A percentile compares a stretch with the other conserved stretches of the same genome.
phyloP scores from a whole-genome alignment of 2,113 vertebrate species.

The Microcebus lehilahytsara region DNA sequence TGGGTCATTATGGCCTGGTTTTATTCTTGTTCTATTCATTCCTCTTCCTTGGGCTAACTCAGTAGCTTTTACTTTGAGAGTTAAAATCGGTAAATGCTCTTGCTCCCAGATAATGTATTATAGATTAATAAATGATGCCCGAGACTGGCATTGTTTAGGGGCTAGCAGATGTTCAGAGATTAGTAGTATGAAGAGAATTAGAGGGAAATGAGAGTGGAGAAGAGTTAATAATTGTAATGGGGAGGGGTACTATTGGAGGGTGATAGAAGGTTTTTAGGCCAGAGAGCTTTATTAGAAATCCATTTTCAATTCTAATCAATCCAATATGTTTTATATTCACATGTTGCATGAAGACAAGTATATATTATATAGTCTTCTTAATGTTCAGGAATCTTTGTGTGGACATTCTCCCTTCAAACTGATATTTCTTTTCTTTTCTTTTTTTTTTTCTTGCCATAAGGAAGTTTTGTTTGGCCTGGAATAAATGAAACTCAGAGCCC shows the following conservation, averaged over 20 bases:
- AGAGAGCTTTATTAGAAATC: conserved; percentile 45
- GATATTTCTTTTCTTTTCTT: background rate
- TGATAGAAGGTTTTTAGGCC: background rate
- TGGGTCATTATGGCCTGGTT: background rate
- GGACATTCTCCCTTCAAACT: background rate
- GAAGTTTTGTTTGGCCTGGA: conserved; percentile 64
- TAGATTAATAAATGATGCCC: background rate
- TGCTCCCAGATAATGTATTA: background rate
- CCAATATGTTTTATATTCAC: background rate
- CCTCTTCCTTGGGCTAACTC: background rate
- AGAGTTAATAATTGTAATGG: background rate
- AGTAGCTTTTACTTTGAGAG: conserved; percentile 17
- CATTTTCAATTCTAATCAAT: conserved; percentile 22
- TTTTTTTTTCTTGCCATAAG: background rate
- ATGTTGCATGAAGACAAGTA: background rate
- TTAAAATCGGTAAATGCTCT: background rate
- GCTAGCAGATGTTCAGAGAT: background rate
- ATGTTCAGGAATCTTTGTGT: background rate
- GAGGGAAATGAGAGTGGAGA: background rate
- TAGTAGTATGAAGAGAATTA: background rate
- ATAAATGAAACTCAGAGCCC: conserved; percentile 64
- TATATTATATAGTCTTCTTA: conserved; percentile 6
- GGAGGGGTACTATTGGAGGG: background rate
- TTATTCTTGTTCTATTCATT: background rate
- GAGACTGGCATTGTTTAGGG: background rate